Conservation (phyloP, 2,888 invertebrate genomes). For the Trissolcus japonicus region DNA sequence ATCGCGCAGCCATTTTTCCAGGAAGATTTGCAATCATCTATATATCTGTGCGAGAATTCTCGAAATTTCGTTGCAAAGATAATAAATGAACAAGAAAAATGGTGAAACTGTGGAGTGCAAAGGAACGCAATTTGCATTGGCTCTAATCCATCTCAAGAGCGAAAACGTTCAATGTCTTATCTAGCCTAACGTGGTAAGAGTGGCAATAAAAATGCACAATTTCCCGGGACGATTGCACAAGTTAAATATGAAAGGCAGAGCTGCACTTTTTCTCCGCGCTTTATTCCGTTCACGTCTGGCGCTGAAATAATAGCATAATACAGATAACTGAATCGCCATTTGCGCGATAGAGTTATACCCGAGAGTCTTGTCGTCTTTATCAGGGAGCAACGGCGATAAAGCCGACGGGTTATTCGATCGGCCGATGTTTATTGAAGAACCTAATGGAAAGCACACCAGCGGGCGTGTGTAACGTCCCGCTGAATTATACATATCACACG, state of each 20-base stretch:
- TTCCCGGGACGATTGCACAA: slow-evolving; percentile 16
- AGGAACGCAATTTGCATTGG: not conserved
- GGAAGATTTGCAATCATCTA: too few species aligned
- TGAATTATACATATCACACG: slow-evolving; percentile 59
- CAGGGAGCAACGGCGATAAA: slow-evolving; percentile 17
- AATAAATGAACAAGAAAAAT: too few species aligned
- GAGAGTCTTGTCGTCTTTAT: slow-evolving; percentile 32
- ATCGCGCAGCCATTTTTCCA: too few species aligned
- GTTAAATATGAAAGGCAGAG: slow-evolving; percentile 45
- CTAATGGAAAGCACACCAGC: slow-evolving; percentile 22
- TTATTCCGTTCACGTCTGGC: slow-evolving; percentile 48
- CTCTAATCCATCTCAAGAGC: slow-evolving; percentile 21
- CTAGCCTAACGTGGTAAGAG: slow-evolving; percentile 34
- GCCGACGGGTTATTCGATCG: slow-evolving; percentile 22
- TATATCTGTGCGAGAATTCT: too few species aligned
- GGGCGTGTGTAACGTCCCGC: slow-evolving; percentile 27
- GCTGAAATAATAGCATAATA: slow-evolving; percentile 51
- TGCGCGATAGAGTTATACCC: slow-evolving; percentile 29
- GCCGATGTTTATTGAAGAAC: slow-evolving; percentile 35
- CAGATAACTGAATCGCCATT: slow-evolving; percentile 51
- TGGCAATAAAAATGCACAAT: slow-evolving; percentile 41
- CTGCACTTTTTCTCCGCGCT: slow-evolving; percentile 29
- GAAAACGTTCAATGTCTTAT: slow-evolving; percentile 36
- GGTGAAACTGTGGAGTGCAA: too few species aligned
- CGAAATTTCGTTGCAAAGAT: too few species aligned